Conservation (phyloP, 2,113 vertebrate species). For the Phylloscopus whistleri region DNA sequence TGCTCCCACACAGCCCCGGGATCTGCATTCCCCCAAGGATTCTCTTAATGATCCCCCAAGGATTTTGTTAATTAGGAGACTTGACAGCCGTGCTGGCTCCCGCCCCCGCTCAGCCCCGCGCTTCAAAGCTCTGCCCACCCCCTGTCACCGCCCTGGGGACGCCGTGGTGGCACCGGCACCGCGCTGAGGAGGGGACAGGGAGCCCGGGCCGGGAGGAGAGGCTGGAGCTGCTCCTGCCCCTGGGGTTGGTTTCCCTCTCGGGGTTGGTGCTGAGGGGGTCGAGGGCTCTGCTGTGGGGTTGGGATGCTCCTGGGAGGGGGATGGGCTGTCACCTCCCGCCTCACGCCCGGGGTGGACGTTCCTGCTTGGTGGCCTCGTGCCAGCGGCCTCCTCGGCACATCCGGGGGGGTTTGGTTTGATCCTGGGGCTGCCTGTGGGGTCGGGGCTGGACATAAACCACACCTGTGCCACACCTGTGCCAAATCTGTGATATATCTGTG, state of each 20-base stretch:
- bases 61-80: slow-evolving; percentile 27
- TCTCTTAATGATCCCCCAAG: slow-evolving; percentile 15
- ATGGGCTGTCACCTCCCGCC: accelerated
- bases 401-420: accelerated
- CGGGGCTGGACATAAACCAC: accelerated
- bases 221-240: neutral
- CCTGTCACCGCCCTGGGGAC: neutral
- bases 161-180: accelerated
- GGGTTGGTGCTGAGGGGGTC: neutral
- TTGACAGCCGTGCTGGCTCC: neutral
- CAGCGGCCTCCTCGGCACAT: accelerated
- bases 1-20: neutral
- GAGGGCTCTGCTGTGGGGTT: neutral
- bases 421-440: accelerated
- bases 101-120: neutral
- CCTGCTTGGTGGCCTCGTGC: accelerated
- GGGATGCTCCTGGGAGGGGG: neutral
- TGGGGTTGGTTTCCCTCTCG: neutral
- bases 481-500: neutral
- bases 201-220: neutral
- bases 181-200: accelerated
- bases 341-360: neutral
- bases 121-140: neutral
- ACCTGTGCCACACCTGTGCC: neutral
- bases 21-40: neutral